A percentile compares a stretch with the other conserved stretches of the same genome.
These are phyloP conservation scores for Artibeus jamaicensis DNA, from an alignment of 2,797 vertebrate species.

Conservation along the genomic window DNA sequence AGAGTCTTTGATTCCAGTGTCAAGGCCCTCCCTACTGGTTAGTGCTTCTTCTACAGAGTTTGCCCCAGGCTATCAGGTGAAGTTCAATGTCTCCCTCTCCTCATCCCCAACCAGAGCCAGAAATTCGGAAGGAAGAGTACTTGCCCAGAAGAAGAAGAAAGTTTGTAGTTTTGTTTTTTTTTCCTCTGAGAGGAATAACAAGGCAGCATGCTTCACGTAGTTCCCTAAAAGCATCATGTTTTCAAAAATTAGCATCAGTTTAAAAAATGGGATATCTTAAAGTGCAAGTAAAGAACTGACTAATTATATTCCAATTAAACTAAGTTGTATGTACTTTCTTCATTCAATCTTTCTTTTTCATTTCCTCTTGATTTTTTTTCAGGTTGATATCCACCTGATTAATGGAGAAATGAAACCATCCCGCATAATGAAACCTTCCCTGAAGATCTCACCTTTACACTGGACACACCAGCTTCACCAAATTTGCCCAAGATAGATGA, in stretches of 20 bases:
- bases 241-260: not conserved
- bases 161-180: not conserved
- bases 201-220: not conserved
- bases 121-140: not conserved
- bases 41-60: not conserved
- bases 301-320: not conserved
- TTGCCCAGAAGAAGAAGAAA: not conserved
- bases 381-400: slow-evolving; percentile 85
- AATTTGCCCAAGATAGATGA: slow-evolving; percentile 65
- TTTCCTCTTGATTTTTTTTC: slow-evolving; percentile 49
- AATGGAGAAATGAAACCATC: too few relatives aligned
- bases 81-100: not conserved
- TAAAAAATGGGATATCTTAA: not conserved
- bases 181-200: not conserved
- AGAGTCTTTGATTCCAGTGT: slow-evolving; percentile 46
- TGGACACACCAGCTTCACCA: slow-evolving; percentile 73
- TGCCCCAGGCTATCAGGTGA: not conserved
- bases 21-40: not conserved
- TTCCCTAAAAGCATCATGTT: not conserved
- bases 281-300: not conserved
- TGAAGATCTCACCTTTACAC: slow-evolving; percentile 77
- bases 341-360: not conserved
- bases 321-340: not conserved
- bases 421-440: slow-evolving; percentile 84
- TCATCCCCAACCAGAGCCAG: slow-evolving; percentile 11